phyloP scores from a whole-genome alignment of 2,797 vertebrate species.

The Harpagifer antarcticus region DNA sequence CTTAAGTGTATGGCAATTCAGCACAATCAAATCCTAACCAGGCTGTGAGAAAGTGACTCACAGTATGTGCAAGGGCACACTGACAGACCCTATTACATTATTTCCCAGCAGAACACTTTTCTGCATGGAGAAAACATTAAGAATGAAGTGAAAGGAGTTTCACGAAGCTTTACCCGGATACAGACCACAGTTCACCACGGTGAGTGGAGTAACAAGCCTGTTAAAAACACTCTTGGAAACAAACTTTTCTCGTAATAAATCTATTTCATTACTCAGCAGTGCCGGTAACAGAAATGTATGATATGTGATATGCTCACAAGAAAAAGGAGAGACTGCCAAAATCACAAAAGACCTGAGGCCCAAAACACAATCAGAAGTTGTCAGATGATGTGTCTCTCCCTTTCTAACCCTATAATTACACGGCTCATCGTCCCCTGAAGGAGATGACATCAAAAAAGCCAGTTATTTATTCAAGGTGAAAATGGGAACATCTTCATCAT shows the following conservation, averaged over 20 bases:
- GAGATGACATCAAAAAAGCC: slow-evolving; percentile 51
- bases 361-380: slow-evolving; percentile 5
- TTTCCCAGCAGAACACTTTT: slow-evolving; percentile 69
- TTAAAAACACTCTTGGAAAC: slow-evolving; percentile 49
- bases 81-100: slow-evolving; percentile 45
- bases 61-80: slow-evolving; percentile 55
- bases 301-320: slow-evolving; percentile 3
- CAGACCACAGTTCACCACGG: slow-evolving; percentile 8
- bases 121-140: slow-evolving; percentile 60
- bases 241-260: slow-evolving; percentile 18
- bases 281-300: slow-evolving; percentile 43
- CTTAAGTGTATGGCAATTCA: slow-evolving; percentile 43
- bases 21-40: slow-evolving; percentile 10
- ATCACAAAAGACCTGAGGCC: slow-evolving; percentile 4
- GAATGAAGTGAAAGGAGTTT: slow-evolving; percentile 44
- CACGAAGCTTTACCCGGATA: slow-evolving; percentile 18
- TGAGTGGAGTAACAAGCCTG: slow-evolving; percentile 43
- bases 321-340: slow-evolving; percentile 20
- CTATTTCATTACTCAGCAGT: slow-evolving; percentile 39
- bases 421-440: slow-evolving; percentile 42
- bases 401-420: slow-evolving; percentile 58
- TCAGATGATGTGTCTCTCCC: slow-evolving; percentile 22
- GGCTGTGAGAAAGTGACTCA: slow-evolving; percentile 69
- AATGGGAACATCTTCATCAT: slow-evolving; percentile 28
- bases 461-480: slow-evolving; percentile 21